A percentile compares a stretch with the other conserved stretches of the same genome.
phyloP scores from a whole-genome alignment of 1,140 invertebrate genomes.

The Calycopis cecrops region DNA sequence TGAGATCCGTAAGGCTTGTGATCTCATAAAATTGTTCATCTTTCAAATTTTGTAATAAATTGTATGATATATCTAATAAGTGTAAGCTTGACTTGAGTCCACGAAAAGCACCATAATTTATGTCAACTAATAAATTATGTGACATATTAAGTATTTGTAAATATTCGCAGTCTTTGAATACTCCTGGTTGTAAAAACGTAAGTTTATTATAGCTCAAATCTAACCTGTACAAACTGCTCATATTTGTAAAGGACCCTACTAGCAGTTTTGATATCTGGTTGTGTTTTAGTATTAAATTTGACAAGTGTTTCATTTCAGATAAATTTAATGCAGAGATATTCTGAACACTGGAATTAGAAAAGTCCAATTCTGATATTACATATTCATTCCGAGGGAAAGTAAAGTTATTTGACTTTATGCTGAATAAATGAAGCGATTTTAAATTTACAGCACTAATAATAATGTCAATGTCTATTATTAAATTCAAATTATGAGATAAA shows the following conservation, averaged over 20 bases:
- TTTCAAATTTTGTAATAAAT: slow-evolving; percentile 21
- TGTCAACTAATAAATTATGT: slow-evolving; percentile 27
- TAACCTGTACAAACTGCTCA: slow-evolving; percentile 19
- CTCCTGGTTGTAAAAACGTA: slow-evolving; percentile 32
- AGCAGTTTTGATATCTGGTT: slow-evolving; percentile 19
- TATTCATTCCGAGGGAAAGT: slow-evolving; percentile 25
- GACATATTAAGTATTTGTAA: slow-evolving; percentile 31
- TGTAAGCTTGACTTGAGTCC: slow-evolving; percentile 22
- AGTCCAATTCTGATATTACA: slow-evolving; percentile 28
- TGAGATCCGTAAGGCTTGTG: not conserved
- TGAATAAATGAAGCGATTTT: slow-evolving; percentile 24
- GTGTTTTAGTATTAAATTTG: slow-evolving; percentile 22
- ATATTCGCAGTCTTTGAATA: slow-evolving; percentile 29
- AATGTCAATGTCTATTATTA: not conserved
- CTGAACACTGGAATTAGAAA: slow-evolving; percentile 28
- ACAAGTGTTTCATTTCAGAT: slow-evolving; percentile 13
- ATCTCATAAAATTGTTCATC: slow-evolving; percentile 18
- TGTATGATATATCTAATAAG: slow-evolving; percentile 18
- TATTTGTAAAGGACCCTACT: slow-evolving; percentile 20
- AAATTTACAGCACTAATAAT: not conserved
- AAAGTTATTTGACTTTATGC: slow-evolving; percentile 22
- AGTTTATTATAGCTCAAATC: slow-evolving; percentile 33
- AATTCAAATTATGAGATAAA: slow-evolving; percentile 33
- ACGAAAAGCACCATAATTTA: slow-evolving; percentile 36
- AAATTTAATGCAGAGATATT: slow-evolving; percentile 15